These are phyloP conservation scores for Enoplosus armatus DNA, from an alignment of 2,797 vertebrate species.

Conservation along the genomic window DNA sequence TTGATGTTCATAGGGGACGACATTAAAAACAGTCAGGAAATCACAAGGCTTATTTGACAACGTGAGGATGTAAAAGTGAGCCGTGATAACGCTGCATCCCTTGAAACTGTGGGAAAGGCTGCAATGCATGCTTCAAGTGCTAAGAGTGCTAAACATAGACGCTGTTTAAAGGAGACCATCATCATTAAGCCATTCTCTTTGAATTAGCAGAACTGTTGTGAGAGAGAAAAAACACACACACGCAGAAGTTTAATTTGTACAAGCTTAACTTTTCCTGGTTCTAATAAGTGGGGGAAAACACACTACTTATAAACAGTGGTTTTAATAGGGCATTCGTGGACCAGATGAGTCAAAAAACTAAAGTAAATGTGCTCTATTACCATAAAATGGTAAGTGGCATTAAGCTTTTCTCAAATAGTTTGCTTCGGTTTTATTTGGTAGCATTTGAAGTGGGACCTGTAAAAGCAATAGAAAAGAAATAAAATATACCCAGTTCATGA, in stretches of 20 bases:
- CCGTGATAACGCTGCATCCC: conserved; percentile 14
- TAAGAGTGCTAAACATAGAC: conserved; percentile 40
- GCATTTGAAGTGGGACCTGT: neutral
- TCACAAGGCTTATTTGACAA: neutral
- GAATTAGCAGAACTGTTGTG: conserved; percentile 42
- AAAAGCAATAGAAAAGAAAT: conserved; percentile 2
- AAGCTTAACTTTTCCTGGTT: conserved; percentile 23
- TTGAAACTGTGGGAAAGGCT: conserved; percentile 27
- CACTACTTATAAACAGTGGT: neutral
- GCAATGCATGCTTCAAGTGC: conserved; percentile 20
- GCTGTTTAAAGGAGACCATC: conserved; percentile 38
- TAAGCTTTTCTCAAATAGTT: conserved; percentile 13
- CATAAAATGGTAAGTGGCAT: neutral
- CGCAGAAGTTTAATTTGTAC: conserved; percentile 19
- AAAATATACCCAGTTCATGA: neutral
- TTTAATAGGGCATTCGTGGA: conserved; percentile 10
- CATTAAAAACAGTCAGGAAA: neutral
- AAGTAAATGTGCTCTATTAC: neutral
- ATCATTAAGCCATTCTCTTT: conserved; percentile 55
- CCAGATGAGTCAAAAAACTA: conserved; percentile 2
- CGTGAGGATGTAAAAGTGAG: neutral
- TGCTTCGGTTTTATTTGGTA: conserved; percentile 2
- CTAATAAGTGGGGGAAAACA: conserved; percentile 6
- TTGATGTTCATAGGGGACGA: neutral
- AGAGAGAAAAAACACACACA: conserved; percentile 4